Evolutionary conservation across 2,113 vertebrate species (phyloP).

Genomic region (Glareola pratincola): DNA sequence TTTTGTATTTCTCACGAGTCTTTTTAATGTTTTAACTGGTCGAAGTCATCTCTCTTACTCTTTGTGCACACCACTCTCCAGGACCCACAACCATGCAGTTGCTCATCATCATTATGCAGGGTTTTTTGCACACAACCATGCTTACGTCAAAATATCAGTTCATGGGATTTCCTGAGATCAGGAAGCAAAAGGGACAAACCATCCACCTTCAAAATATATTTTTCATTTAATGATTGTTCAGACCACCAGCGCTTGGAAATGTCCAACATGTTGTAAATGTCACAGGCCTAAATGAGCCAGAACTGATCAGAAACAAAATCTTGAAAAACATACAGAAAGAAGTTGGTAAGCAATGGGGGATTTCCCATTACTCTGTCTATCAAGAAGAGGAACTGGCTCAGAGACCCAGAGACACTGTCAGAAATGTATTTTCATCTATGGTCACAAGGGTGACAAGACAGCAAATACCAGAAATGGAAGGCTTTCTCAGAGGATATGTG

Average conservation of each 20-base stretch:
- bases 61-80: not conserved
- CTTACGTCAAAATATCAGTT: not conserved
- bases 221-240: not conserved
- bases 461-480: not conserved
- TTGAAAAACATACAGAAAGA: not conserved
- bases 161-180: not conserved
- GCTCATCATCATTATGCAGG: rapidly evolving
- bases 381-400: not conserved
- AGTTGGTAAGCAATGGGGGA: not conserved
- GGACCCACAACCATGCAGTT: not conserved
- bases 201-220: not conserved
- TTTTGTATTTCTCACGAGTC: not conserved
- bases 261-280: not conserved
- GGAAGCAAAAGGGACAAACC: not conserved
- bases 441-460: not conserved
- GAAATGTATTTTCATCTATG: not conserved
- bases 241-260: not conserved
- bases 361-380: not conserved
- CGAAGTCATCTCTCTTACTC: not conserved
- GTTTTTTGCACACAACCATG: not conserved
- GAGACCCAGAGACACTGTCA: not conserved
- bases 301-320: not conserved
- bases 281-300: not conserved
- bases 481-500: not conserved
- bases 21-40: not conserved